A percentile compares a stretch with the other conserved stretches of the same genome.
Evolutionary conservation across 2,888 invertebrate species (phyloP).

Genomic region (Drepana falcataria): DNA sequence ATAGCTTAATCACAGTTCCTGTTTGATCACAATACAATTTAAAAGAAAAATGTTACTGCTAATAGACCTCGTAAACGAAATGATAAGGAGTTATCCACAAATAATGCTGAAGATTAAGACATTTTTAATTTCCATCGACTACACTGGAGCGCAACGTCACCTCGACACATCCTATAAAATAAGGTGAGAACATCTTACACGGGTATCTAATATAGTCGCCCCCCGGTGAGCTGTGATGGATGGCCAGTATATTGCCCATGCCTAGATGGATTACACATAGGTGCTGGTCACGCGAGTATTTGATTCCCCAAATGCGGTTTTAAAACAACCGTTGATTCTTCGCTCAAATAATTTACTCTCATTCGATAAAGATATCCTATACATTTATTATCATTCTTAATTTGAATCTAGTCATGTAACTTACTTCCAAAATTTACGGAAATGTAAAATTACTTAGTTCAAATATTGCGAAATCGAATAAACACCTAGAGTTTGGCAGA

Average conservation of each 20-base stretch:
- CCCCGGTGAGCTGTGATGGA: conserved; percentile 73
- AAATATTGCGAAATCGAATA: background rate
- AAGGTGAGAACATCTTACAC: conserved; percentile 47
- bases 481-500: conserved; percentile 17
- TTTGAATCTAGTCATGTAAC: too few relatives aligned
- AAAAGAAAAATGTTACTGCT: too few relatives aligned
- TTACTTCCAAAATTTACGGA: too few relatives aligned
- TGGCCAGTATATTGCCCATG: conserved; percentile 73
- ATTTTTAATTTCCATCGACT: too few relatives aligned
- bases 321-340: background rate
- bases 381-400: too few relatives aligned
- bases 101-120: too few relatives aligned
- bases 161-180: conserved; percentile 10
- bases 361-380: too few relatives aligned
- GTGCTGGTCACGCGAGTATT: conserved; percentile 59
- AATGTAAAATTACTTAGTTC: background rate
- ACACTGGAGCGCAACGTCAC: background rate
- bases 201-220: conserved; percentile 75
- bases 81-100: too few relatives aligned
- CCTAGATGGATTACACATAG: conserved; percentile 44
- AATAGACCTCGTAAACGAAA: too few relatives aligned
- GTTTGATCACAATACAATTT: too few relatives aligned
- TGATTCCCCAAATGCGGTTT: conserved; percentile 30
- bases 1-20: too few relatives aligned
- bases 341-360: too few relatives aligned